phyloP scores from a whole-genome alignment of 2,888 invertebrate genomes.

The Hydroisotoma schaefferi region DNA sequence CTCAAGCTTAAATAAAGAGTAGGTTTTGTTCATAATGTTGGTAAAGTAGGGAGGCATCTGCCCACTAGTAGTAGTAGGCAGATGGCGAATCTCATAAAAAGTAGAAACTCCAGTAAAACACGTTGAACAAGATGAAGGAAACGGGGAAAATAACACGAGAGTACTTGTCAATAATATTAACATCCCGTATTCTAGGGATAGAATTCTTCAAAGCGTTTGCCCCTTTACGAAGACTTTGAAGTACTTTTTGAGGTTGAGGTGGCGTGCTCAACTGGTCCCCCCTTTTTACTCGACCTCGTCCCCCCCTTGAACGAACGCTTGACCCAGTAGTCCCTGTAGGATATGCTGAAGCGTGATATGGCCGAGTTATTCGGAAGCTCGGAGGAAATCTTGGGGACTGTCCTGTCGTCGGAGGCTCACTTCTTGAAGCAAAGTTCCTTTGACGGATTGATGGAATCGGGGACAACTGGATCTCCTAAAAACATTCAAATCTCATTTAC shows the following conservation, averaged over 20 bases:
- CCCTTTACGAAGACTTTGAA: conserved; percentile 76
- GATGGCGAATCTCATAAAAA: conserved; percentile 54
- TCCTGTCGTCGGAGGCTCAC: conserved; percentile 44
- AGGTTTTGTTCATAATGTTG: too few species aligned
- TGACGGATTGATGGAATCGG: conserved; percentile 74
- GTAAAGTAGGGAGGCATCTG: conserved; percentile 2
- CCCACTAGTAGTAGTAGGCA: conserved; percentile 37
- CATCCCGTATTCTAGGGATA: conserved; percentile 93
- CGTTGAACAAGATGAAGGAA: conserved; percentile 91
- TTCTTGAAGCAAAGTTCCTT: conserved; percentile 54
- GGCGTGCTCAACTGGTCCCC: conserved; percentile 31
- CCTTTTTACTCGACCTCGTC: conserved; percentile 32
- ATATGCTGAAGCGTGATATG: conserved; percentile 46
- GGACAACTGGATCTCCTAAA: conserved; percentile 70
- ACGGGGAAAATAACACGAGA: conserved; percentile 93
- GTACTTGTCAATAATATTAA: conserved; percentile 96
- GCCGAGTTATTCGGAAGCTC: conserved; percentile 69
- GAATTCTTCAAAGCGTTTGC: conserved; percentile 83
- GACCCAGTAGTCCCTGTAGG: conserved; percentile 22
- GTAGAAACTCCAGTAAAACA: conserved; percentile 93
- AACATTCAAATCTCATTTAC: too few species aligned
- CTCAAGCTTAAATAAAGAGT: too few species aligned
- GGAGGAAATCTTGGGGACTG: conserved; percentile 65
- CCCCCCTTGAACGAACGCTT: conserved; percentile 29
- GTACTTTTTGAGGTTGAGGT: conserved; percentile 54